Evolutionary conservation across 2,888 invertebrate genomes (phyloP).

Genomic region (Lasioglossum lativentre): DNA sequence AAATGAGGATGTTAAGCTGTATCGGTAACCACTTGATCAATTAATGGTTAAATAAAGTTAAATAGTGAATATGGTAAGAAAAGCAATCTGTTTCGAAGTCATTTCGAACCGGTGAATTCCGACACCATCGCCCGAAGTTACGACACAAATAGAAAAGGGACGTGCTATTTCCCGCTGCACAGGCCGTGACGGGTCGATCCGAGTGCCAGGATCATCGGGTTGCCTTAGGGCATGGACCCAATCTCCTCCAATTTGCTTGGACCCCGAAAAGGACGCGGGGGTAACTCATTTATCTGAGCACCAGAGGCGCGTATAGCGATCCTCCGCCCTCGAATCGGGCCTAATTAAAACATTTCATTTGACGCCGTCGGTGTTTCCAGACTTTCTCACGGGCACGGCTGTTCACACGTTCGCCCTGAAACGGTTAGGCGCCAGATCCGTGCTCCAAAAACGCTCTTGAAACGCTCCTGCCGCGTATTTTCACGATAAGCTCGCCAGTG

Average conservation of each 20-base stretch:
- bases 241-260: slow-evolving; percentile 75
- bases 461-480: slow-evolving; percentile 32
- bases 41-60: too few species aligned
- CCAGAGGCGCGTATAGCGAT: slow-evolving; percentile 53
- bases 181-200: slow-evolving; percentile 26
- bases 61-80: background rate
- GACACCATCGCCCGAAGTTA: slow-evolving; percentile 27
- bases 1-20: too few species aligned
- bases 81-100: background rate
- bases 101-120: slow-evolving; percentile 25
- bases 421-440: slow-evolving; percentile 33
- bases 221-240: slow-evolving; percentile 57
- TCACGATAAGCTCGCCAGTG: slow-evolving; percentile 39
- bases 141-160: slow-evolving; percentile 43
- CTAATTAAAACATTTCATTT: slow-evolving; percentile 72
- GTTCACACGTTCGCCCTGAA: slow-evolving; percentile 39
- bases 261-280: slow-evolving; percentile 46
- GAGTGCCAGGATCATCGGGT: slow-evolving; percentile 32
- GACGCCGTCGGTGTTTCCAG: slow-evolving; percentile 45
- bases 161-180: slow-evolving; percentile 45
- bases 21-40: too few species aligned
- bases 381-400: slow-evolving; percentile 64
- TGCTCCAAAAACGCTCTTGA: slow-evolving; percentile 47
- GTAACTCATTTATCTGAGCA: slow-evolving; percentile 66
- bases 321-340: slow-evolving; percentile 52